Percentiles rank a stretch among this genome's conserved stretches.
Conservation (phyloP, 1,140 invertebrate species). For the Aphelenchoides avenae region DNA sequence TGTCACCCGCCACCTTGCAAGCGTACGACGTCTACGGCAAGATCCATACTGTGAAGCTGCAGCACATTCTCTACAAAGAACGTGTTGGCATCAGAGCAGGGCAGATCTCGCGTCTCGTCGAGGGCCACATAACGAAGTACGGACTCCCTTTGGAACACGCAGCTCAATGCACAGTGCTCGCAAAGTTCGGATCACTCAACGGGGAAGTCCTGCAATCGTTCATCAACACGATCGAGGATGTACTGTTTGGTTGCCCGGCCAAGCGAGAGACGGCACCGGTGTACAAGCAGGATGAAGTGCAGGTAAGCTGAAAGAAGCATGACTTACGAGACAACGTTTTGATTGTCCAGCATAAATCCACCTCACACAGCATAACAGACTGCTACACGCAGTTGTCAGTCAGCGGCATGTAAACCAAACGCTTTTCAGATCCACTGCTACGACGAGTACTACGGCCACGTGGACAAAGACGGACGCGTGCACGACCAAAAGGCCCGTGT, state of each 20-base stretch:
- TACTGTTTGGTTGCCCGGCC: conserved; percentile 74
- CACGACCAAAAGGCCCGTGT: conserved; percentile 88
- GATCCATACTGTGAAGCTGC: conserved; percentile 95
- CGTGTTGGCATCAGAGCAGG: conserved; percentile 83
- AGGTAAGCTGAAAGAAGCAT: too few relatives aligned
- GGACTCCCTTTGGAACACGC: conserved; percentile 94
- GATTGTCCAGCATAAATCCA: too few relatives aligned
- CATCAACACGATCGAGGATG: conserved; percentile 80
- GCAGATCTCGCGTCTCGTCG: conserved; percentile 58
- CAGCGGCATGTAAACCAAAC: too few relatives aligned
- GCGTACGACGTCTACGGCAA: conserved; percentile 86
- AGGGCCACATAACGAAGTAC: conserved; percentile 88
- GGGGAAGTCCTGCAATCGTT: conserved; percentile 87
- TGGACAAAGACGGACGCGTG: conserved; percentile 78
- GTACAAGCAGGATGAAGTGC: conserved; percentile 97
- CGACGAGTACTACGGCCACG: conserved; percentile 90
- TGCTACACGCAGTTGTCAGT: too few relatives aligned
- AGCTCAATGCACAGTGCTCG: conserved; percentile 79
- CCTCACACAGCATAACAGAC: too few relatives aligned
- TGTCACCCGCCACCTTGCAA: conserved; percentile 53
- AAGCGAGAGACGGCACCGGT: conserved; percentile 81
- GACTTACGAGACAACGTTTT: too few relatives aligned
- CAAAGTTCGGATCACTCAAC: conserved; percentile 85
- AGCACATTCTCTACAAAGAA: conserved; percentile 97
- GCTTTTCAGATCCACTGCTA: conserved; percentile 64